Evolutionary conservation across 1,140 invertebrate species (phyloP), one percentile per base, ranked within the genome.

Genomic region (Coelopa frigida): DNA sequence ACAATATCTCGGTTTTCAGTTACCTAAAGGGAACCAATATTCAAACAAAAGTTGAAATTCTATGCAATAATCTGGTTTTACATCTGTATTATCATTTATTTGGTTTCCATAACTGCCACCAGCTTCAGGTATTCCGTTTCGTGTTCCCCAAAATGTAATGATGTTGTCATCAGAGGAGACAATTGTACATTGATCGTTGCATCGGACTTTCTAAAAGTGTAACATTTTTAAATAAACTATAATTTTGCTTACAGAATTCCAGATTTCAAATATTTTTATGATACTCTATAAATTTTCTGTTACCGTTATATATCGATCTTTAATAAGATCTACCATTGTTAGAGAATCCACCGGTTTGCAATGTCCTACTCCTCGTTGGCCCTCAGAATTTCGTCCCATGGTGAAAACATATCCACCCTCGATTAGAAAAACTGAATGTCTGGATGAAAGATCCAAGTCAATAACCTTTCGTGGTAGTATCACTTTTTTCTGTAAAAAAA

Each of bases 121-220:
- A 17, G 66, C 55, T 3, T 71, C 53, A 43, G 68, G 57, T 57
- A 73, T 38, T 1, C 68, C 63, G 62, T 72, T 72, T 5, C 73
- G 69, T 11, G 79, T 75, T 15, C 84, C 84, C 81, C 84, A 86
- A 48, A 85, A 78, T 40, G 80, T 79, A 2, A 86, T 68, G 44
- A 81, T 76, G 59, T 85, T 83, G 46, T 84, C 77, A 17, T 75
- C 63, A 2, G 81, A 83, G 27, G 75, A 75, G 27, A 78, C 77
- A 21, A 83, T 71, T 1, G 81, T 82, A 54, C 78, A 85, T 26
- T 78, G 78, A 23, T 80, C 75, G 18, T 80, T 81, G 68, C 82
- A 83, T 47, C 76, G 71, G 14, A 54, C 59, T 37, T 57, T 58
- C 64, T 67, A 35, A 17, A 26, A 40, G 39, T 32, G n/a, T n/a